phyloP scores from a whole-genome alignment of 2,888 invertebrate genomes.

The Athalia cordata region DNA sequence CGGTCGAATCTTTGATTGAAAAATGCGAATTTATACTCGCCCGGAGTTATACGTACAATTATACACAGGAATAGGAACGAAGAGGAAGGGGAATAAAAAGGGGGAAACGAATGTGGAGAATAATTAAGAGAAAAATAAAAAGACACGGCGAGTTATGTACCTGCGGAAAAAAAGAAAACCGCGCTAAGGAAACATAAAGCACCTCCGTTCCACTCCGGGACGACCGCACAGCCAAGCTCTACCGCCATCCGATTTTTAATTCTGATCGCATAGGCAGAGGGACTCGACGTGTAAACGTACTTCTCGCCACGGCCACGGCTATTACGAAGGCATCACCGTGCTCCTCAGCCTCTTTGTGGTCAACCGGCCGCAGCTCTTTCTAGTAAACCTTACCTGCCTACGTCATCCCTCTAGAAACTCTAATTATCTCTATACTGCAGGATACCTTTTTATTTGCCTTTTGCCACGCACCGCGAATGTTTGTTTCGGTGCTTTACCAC shows the following conservation, averaged over 20 bases:
- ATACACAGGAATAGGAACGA: not conserved
- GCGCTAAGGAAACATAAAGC: slow-evolving; percentile 29
- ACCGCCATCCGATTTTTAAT: slow-evolving; percentile 14
- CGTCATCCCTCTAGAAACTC: slow-evolving; percentile 29
- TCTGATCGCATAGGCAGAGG: not conserved
- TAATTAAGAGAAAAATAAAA: not conserved
- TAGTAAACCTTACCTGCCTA: not conserved
- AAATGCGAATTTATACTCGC: too few relatives aligned
- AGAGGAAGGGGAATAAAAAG: not conserved
- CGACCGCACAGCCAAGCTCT: not conserved
- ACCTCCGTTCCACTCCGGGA: slow-evolving; percentile 26
- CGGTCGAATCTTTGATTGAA: too few relatives aligned
- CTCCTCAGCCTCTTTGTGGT: slow-evolving; percentile 15
- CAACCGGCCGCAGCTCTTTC: slow-evolving; percentile 26
- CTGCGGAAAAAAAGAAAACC: not conserved
- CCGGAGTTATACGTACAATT: not conserved
- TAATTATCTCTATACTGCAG: slow-evolving; percentile 25
- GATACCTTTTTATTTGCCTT: not conserved
- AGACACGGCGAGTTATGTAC: not conserved
- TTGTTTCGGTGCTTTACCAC: not conserved
- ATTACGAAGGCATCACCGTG: slow-evolving; percentile 11
- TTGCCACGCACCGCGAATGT: too few relatives aligned
- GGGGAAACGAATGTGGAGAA: not conserved
- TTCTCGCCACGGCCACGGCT: slow-evolving; percentile 10
- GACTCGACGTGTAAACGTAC: slow-evolving; percentile 6